phyloP scores from a whole-genome alignment of 2,797 vertebrate genomes.

The Bufotes viridis region DNA sequence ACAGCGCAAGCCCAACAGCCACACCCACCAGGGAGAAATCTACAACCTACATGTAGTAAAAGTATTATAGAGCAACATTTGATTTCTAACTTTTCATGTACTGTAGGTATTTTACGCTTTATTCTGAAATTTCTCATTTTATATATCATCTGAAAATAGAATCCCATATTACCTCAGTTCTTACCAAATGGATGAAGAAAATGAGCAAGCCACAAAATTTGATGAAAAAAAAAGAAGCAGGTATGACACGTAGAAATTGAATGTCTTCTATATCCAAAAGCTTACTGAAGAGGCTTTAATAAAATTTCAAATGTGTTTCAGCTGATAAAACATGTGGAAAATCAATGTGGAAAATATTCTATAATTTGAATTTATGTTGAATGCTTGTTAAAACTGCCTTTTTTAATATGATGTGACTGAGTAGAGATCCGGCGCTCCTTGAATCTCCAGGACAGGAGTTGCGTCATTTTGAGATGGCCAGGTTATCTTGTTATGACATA shows the following conservation, averaged over 20 bases:
- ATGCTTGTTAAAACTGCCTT: conserved; percentile 19
- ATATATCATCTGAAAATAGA: conserved; percentile 9
- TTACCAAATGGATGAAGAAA: conserved; percentile 9
- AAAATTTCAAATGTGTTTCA: conserved; percentile 39
- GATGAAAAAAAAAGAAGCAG: conserved; percentile 36
- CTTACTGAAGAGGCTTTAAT: background rate
- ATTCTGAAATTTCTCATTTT: conserved; percentile 26
- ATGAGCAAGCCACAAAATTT: conserved; percentile 24
- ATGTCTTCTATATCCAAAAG: conserved; percentile 30
- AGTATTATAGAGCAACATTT: background rate
- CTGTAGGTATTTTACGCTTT: background rate
- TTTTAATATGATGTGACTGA: conserved; percentile 32
- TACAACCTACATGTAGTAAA: background rate
- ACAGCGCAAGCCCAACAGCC: too few relatives aligned
- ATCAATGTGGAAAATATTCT: conserved; percentile 24
- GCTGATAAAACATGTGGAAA: conserved; percentile 41
- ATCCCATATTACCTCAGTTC: conserved; percentile 12
- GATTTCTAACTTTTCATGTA: background rate
- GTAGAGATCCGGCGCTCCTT: conserved; percentile 2
- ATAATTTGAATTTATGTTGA: conserved; percentile 34
- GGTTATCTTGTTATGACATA: conserved; percentile 56
- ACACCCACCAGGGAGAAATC: background rate
- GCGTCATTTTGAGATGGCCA: conserved; percentile 40
- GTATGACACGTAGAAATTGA: conserved; percentile 37
- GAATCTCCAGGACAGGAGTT: conserved; percentile 5